These are phyloP conservation scores for Camponotus floridanus DNA, from an alignment of 1,140 invertebrate genomes.

Conservation along the genomic window DNA sequence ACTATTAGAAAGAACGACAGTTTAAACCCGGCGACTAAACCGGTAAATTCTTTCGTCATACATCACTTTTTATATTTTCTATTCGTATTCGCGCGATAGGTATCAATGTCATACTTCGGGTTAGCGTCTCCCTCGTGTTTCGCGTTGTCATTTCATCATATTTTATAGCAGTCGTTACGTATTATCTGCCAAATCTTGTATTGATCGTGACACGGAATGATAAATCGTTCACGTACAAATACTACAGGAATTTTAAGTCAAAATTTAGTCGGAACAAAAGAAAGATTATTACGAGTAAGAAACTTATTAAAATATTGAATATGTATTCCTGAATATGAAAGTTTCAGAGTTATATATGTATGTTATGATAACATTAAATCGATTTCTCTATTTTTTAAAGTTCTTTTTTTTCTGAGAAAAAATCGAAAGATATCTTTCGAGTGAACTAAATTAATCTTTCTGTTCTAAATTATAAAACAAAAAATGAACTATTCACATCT, in stretches of 20 bases:
- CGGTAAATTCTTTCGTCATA: slow-evolving; percentile 57
- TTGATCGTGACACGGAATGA: slow-evolving; percentile 29
- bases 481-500: background rate
- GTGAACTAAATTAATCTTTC: background rate
- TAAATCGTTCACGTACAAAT: background rate
- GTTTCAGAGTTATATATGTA: background rate
- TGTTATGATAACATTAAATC: no score
- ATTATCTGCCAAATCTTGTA: slow-evolving; percentile 42
- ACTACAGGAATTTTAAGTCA: background rate
- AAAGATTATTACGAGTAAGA: background rate
- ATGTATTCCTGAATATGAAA: background rate
- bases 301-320: background rate
- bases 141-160: slow-evolving; percentile 18
- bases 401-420: background rate
- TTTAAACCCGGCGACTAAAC: slow-evolving; percentile 23
- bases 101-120: slow-evolving; percentile 43
- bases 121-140: slow-evolving; percentile 43
- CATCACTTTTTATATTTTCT: slow-evolving; percentile 57
- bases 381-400: background rate
- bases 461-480: background rate
- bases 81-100: slow-evolving; percentile 46
- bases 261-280: background rate
- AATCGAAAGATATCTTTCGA: background rate
- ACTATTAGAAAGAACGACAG: slow-evolving; percentile 36
- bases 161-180: slow-evolving; percentile 35